These are phyloP conservation scores for Aricia agestis DNA, from an alignment of 1,140 invertebrate species.

Conservation along the genomic window DNA sequence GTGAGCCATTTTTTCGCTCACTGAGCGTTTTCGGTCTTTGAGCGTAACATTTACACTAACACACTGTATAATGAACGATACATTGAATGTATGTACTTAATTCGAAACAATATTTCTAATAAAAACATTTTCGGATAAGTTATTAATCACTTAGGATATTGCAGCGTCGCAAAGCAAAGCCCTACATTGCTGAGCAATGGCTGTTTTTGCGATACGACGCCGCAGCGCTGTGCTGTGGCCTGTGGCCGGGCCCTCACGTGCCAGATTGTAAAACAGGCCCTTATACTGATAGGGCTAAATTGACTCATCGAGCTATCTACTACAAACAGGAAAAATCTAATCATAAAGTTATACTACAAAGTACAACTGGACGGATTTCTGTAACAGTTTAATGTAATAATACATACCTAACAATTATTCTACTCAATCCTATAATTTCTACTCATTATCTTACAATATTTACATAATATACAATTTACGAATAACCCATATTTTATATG, in stretches of 20 bases:
- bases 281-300: conserved; percentile 4
- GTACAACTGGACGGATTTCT: conserved; percentile 12
- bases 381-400: conserved; percentile 24
- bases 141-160: no score
- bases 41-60: no score
- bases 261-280: no score
- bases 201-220: no score
- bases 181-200: no score
- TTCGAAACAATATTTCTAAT: background rate
- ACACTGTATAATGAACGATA: no score
- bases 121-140: background rate
- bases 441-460: conserved; percentile 18
- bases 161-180: no score
- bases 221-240: no score
- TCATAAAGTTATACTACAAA: background rate
- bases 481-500: conserved; percentile 14
- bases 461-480: conserved; percentile 9
- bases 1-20: no score
- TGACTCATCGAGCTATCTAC: conserved; percentile 7
- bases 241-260: no score
- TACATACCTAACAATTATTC: conserved; percentile 11
- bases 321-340: conserved; percentile 19
- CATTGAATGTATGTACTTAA: background rate
- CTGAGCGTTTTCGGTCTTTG: no score
- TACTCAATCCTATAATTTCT: conserved; percentile 6